phyloP scores from a whole-genome alignment of 2,797 vertebrate species.

The Myotis planiceps region DNA sequence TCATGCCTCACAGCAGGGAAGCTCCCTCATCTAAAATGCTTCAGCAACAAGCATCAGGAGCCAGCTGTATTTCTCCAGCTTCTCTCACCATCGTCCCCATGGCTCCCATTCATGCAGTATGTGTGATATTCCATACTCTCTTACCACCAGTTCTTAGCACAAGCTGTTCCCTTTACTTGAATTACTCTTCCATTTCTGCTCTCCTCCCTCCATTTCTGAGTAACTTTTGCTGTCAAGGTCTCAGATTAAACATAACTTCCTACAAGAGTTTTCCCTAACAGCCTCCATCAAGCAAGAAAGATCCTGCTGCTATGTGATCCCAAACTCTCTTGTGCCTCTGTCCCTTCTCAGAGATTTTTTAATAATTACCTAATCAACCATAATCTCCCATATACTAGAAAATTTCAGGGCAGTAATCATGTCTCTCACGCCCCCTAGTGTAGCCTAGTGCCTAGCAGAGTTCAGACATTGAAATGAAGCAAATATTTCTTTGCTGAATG shows the following conservation, averaged over 20 bases:
- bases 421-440: neutral
- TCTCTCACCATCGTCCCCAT: fast-evolving
- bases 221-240: neutral
- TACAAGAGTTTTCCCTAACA: neutral
- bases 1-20: neutral
- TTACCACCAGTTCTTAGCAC: neutral
- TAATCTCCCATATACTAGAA: neutral
- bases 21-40: neutral
- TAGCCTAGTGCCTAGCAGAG: neutral
- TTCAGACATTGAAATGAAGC: neutral
- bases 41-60: neutral
- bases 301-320: neutral
- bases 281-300: neutral
- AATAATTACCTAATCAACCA: neutral
- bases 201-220: neutral
- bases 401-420: neutral
- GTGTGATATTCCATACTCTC: neutral
- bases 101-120: neutral
- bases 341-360: neutral
- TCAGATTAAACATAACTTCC: neutral
- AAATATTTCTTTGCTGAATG: neutral
- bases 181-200: neutral
- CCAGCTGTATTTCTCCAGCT: neutral
- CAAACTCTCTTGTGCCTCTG: neutral
- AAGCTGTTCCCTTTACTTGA: neutral